Base-by-base conservation (phyloP, 1,140 invertebrate genomes). In the Lineus longissimus region DNA sequence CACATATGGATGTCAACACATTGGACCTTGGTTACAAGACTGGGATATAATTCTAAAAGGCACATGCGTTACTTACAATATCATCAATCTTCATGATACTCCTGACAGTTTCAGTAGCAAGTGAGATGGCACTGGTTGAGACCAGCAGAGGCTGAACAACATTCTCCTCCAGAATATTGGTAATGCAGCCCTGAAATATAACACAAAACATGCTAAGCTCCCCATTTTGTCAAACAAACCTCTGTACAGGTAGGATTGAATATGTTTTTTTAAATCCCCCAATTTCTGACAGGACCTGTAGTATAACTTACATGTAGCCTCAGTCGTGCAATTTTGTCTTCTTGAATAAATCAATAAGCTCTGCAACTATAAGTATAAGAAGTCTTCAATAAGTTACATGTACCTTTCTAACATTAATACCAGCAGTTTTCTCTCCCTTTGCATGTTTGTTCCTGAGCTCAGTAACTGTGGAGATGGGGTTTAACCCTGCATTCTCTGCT, bases 51-150 rank as follows among this genome's bases (percentile, higher is more conserved):
- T n/a, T n/a, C n/a, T n/a, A n/a, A n/a, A n/a, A n/a, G n/a, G n/a
- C n/a, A n/a, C n/a, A n/a, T n/a, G n/a, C n/a, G n/a, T n/a, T 63
- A 78, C 77, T 80, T 74, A 89, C 87, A 83, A 99, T 97, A 84
- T 99, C 97, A 83, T 99, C 97, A 75, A 99, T 99, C 84, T 99
- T 99, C 63, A 99, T 86, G 83, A 99, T 98, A 69, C 93, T 94
- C 61, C 95, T 88, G 59, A 99, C 94, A 59, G 95, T 98, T 86
- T 99, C 97, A 0, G 96, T 90, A 66, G 97, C 91, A 64, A 99
- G 87, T 61, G 89, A 94, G 62, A 99, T 90, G 25, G 95, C 94
- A 73, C 92, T 96, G 7, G 89, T 89, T 23, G 94, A 94, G 19
- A 99, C 97, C 70, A 99, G 86, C 64, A 99, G 84, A 11, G 97